phyloP scores from a whole-genome alignment of 2,797 vertebrate species.

The Sebastes hubbsi region DNA sequence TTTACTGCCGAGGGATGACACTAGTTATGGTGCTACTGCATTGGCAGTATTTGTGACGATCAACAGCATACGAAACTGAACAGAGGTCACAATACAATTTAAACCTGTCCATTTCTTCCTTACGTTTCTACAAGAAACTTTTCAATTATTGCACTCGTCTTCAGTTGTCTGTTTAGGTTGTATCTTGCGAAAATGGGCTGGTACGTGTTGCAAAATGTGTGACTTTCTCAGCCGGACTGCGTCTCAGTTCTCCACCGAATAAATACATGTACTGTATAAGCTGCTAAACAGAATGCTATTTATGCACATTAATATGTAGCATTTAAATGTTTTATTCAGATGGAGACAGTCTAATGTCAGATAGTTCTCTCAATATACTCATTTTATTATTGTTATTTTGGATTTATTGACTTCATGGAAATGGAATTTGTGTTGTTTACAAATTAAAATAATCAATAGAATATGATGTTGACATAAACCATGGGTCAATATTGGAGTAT shows the following conservation, averaged over 20 bases:
- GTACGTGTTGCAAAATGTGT: conserved; percentile 13
- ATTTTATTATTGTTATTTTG: background rate
- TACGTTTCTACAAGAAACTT: background rate
- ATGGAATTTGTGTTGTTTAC: background rate
- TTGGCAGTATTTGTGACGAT: background rate
- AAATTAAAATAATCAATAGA: background rate
- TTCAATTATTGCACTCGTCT: background rate
- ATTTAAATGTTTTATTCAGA: background rate
- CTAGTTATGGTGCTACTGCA: background rate
- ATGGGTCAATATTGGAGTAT: background rate
- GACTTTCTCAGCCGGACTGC: background rate
- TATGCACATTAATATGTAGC: background rate
- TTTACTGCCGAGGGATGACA: background rate
- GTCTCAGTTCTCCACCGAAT: background rate
- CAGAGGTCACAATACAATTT: background rate
- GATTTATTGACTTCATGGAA: background rate
- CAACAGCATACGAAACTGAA: background rate
- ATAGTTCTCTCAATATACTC: background rate
- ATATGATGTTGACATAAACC: background rate
- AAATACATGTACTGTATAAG: background rate
- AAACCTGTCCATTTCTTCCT: background rate
- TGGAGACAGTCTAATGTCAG: background rate
- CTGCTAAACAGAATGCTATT: background rate
- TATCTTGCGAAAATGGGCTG: background rate
- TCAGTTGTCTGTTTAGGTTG: background rate